A percentile compares a stretch with the other conserved stretches of the same genome.
Conservation (phyloP, 1,140 invertebrate species). For the Aphis craccivora region DNA sequence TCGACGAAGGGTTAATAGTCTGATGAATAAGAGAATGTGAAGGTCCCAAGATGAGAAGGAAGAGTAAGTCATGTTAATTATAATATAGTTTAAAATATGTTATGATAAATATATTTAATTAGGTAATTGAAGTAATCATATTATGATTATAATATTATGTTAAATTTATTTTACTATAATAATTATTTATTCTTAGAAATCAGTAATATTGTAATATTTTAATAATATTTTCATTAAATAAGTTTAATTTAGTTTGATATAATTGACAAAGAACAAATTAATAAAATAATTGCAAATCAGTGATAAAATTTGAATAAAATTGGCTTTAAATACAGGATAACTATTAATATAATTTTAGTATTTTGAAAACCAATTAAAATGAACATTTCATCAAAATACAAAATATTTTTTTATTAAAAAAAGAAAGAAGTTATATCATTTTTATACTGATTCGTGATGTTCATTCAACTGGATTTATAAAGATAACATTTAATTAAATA, state of each 20-base stretch:
- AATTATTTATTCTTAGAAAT: too few relatives aligned
- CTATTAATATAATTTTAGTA: neutral
- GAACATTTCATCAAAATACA: neutral
- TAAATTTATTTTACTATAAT: too few relatives aligned
- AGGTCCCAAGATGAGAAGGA: neutral
- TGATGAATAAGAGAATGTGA: neutral
- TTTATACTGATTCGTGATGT: neutral
- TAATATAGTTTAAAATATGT: neutral
- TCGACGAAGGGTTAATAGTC: neutral
- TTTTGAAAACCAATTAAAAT: neutral
- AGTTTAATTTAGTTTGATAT: too few relatives aligned
- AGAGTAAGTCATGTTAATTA: neutral
- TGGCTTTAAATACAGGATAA: neutral
- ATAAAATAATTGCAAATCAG: neutral
- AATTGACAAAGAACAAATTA: too few relatives aligned
- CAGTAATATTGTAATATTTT: too few relatives aligned
- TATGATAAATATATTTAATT: neutral
- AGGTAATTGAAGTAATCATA: neutral
- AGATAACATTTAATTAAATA: neutral
- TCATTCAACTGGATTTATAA: neutral
- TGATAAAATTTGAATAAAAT: neutral
- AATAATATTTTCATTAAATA: too few relatives aligned
- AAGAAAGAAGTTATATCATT: neutral
- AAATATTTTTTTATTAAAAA: neutral
- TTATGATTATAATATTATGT: too few relatives aligned